Percentiles rank a stretch among this genome's conserved stretches.
These are phyloP conservation scores for Conus canariensis DNA, from an alignment of 2,888 invertebrate genomes.

Conservation along the genomic window DNA sequence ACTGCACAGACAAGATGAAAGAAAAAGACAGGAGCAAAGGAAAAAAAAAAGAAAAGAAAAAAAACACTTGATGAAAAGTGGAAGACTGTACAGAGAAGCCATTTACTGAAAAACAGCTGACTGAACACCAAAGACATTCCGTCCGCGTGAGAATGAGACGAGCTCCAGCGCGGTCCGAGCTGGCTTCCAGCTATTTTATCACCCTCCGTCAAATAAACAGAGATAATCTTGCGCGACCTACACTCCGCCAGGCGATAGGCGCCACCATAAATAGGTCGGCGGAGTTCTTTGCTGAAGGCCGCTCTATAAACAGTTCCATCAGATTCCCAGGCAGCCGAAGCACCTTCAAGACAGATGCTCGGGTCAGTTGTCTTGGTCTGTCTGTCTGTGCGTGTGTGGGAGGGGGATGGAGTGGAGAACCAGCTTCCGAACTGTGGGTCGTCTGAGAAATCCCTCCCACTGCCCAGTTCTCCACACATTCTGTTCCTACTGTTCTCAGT, in stretches of 20 bases:
- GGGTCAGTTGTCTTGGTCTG: not conserved
- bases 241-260: not conserved
- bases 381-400: not conserved
- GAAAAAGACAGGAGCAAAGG: too few species aligned
- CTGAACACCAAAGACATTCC: conserved; percentile 1
- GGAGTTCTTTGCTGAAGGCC: not conserved
- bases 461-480: not conserved
- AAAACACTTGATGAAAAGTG: too few species aligned
- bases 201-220: conserved; percentile 12
- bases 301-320: not conserved
- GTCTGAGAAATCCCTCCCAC: not conserved
- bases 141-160: not conserved
- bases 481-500: not conserved
- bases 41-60: too few species aligned
- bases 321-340: not conserved
- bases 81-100: not conserved
- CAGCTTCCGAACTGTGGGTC: not conserved
- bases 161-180: not conserved
- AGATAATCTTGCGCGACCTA: conserved; percentile 13
- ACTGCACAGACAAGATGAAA: not conserved
- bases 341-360: not conserved
- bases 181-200: not conserved
- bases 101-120: not conserved
- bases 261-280: not conserved
- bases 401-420: not conserved